phyloP scores from a whole-genome alignment of 2,888 invertebrate species.

The Patella caerulea region DNA sequence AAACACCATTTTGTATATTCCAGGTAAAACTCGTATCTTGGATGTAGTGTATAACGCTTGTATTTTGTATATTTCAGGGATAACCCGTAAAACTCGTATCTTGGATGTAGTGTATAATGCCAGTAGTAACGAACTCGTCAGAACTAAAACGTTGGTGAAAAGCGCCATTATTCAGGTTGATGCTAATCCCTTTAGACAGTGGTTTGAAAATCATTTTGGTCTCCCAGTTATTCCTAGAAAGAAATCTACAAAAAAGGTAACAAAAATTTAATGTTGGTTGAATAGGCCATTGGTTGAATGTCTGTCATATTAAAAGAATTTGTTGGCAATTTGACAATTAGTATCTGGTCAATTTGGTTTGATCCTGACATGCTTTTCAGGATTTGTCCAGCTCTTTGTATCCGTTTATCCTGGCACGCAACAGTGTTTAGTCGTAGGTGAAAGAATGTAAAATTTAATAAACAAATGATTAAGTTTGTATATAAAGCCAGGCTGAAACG shows the following conservation, averaged over 20 bases:
- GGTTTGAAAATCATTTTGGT: constrained; percentile 98
- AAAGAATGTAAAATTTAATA: too few species aligned
- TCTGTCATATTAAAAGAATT: too few species aligned
- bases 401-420: too few species aligned
- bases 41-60: constrained; percentile 83
- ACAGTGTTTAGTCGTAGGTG: too few species aligned
- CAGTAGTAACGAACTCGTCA: constrained; percentile 98
- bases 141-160: constrained; percentile 99
- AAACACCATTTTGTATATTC: constrained; percentile 30
- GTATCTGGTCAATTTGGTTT: too few species aligned
- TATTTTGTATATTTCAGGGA: constrained; percentile 74
- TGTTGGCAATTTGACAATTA: too few species aligned
- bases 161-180: constrained; percentile 97
- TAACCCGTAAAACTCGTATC: constrained; percentile 95
- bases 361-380: too few species aligned
- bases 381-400: too few species aligned
- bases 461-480: too few species aligned
- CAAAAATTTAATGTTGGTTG: too few species aligned
- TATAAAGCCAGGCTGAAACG: too few species aligned
- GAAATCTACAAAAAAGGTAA: background rate
- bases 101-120: constrained; percentile 99
- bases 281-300: too few species aligned
- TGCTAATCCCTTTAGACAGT: constrained; percentile 98
- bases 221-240: constrained; percentile 78
- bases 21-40: constrained; percentile 96